Evolutionary conservation across 2,888 invertebrate species (phyloP), one percentile per base, ranked within the genome.

Genomic region (Teinopalpus imperialis): DNA sequence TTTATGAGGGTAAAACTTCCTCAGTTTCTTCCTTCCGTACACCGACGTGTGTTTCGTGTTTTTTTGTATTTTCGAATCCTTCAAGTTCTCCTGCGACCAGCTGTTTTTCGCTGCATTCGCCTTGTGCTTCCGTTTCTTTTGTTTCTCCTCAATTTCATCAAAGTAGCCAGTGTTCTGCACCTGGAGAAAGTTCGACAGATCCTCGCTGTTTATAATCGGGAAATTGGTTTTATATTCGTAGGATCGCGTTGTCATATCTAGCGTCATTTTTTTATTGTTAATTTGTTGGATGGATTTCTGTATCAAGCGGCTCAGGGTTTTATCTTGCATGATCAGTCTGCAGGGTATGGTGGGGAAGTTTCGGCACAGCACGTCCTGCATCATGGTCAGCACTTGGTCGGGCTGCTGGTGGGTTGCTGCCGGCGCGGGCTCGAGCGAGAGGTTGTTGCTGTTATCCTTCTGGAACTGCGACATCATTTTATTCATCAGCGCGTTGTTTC

Each of bases 1-100:
- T 49, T 85, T 87, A 57, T 85, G 86, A 0, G 87, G 87, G 32
- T 81, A 87, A 51, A 81, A 87, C 30, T 83, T 86, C 1, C 75
- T 58, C 0, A 83, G 60, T 43, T 81, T 81, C 58, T 79, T 86
- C n/a, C 74, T 57, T 0, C 71, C 67, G 55, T 66, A 75, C 0
- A 72, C 35, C 0, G 70, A 39, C 0, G 68, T 63, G 4, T 56
- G 51, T 40, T 69, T 64, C 1, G 50, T 21, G 0, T 64, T 66
- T 6, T 56, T 66, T 8, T 59, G 57, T 21, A 59, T 61, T 7
- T 40, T 45, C 2, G 39, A 48, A 8, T 50, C 53, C 48, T 54
- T 49, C 10, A 35, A 43, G 26, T 52, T 56, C 32, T 59, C 57
- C 30, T 54, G 61, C 4, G 43, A 42, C 7, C 51, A 49, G n/a